These are phyloP conservation scores for Paramormyrops hopkinsi DNA, from an alignment of 2,797 vertebrate species.

Conservation along the genomic window DNA sequence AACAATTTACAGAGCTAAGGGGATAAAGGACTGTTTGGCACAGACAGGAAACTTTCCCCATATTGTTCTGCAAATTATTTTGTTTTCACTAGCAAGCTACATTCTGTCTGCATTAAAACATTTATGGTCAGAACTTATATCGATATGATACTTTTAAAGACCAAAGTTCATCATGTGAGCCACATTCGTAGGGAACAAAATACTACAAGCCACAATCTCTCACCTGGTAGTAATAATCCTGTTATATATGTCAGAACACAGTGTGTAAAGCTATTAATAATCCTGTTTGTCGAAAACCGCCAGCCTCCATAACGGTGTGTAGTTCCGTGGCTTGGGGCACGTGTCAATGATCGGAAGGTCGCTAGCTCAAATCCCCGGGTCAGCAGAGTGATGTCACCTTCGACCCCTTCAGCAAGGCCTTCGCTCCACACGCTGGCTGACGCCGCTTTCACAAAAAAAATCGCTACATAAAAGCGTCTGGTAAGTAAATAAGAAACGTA, in stretches of 20 bases:
- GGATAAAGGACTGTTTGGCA: neutral
- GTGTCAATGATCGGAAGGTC: neutral
- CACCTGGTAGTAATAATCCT: neutral
- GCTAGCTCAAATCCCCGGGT: neutral
- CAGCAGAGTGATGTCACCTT: neutral
- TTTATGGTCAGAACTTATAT: neutral
- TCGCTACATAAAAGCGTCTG: neutral
- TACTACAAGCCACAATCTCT: neutral
- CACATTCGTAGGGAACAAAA: neutral
- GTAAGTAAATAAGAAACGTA: neutral
- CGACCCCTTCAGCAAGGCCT: neutral
- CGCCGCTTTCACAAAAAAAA: neutral
- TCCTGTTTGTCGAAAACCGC: neutral
- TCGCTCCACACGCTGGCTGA: neutral
- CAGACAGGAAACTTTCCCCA: neutral
- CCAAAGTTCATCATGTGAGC: neutral
- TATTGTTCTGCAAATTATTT: neutral
- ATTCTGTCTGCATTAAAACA: neutral
- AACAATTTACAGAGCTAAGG: conserved; percentile 5
- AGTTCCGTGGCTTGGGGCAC: neutral
- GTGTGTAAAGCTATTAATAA: neutral
- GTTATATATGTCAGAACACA: neutral
- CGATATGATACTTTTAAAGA: neutral
- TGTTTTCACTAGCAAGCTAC: neutral
- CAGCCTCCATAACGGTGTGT: neutral